Evolutionary conservation across 2,113 vertebrate species (phyloP).

Genomic region (Nettapus auritus): DNA sequence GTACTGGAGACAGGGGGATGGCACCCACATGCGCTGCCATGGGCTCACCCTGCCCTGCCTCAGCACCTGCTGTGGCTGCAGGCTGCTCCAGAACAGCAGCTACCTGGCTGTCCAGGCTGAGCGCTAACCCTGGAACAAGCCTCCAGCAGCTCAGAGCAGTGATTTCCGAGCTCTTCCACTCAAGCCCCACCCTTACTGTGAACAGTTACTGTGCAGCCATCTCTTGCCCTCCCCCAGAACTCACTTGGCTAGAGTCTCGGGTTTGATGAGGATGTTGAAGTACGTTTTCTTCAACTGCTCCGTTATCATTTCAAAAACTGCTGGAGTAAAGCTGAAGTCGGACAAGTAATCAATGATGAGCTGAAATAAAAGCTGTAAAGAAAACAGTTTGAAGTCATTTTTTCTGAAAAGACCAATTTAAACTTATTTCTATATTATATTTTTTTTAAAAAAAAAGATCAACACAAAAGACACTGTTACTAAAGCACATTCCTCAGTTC

Average conservation of each 20-base stretch:
- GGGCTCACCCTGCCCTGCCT: background rate
- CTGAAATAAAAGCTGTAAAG: slow-evolving; percentile 88
- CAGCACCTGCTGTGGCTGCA: background rate
- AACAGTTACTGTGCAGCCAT: background rate
- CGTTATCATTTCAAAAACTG: slow-evolving; percentile 93
- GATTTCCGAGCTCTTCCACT: background rate
- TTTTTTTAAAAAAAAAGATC: background rate
- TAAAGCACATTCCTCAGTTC: background rate
- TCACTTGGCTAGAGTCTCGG: slow-evolving; percentile 92
- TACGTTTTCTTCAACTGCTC: slow-evolving; percentile 97
- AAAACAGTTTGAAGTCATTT: background rate
- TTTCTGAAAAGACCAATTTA: background rate
- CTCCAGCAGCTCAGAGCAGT: background rate
- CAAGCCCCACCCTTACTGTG: background rate
- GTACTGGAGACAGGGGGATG: background rate
- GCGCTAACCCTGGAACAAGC: background rate
- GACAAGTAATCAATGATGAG: slow-evolving; percentile 94
- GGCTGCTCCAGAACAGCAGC: background rate
- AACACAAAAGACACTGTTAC: background rate
- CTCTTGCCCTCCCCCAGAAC: slow-evolving; percentile 58
- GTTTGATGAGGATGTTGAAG: slow-evolving; percentile 96
- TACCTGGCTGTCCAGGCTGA: rapidly evolving
- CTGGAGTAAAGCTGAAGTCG: slow-evolving; percentile 86
- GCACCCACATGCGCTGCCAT: background rate
- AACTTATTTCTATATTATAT: background rate